Evolutionary conservation across 1,140 invertebrate species (phyloP), one percentile per base, ranked within the genome.

Genomic region (Globodera ellingtonae): DNA sequence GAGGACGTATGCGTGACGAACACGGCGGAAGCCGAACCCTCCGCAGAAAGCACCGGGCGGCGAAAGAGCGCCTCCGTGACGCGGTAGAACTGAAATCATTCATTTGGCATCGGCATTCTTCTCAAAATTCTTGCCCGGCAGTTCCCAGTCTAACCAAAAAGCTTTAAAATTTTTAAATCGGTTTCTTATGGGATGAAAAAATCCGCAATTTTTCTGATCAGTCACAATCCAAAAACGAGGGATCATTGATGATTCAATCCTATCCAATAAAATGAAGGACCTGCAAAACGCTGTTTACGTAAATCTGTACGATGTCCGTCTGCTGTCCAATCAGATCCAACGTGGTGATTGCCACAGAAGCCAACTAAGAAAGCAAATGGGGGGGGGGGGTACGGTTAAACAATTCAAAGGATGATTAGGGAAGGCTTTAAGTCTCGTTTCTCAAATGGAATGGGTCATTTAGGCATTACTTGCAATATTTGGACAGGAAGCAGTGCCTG

Each of bases 231-330:
- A 35, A 35, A 35, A 35, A 2, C 35, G 35, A 35, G 3, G 35
- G 35, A 35, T 35, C 3, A 35, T 1, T 35, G 35, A 35, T 35
- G 35, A 35, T 35, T 35, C 35, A 52, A 52, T 52, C 50, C 7
- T 1, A 9, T 7, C 4, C 50, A 52, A 7, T 9, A 52, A 52
- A 52, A 0, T 52, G 50, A 0, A 4, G 1, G 56, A 62, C 56
- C 56, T 62, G 56, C 56, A 70, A 47, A 35, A 70, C 67, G 67
- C 67, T 70, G 67, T 70, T 70, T 21, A 70, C 21, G n/a, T 78
- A 52, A 62, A 80, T 78, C 47, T 80, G 79, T n/a, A 80, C 71
- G 9, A 78, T 24, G 47, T 80, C 79, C 71, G 79, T 80, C 56
- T 80, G 79, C 56, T 80, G 79, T 8, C 72, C 79, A 6, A 80